Percentiles rank a stretch among this genome's conserved stretches.
These are phyloP conservation scores for Leptosomus discolor DNA, from an alignment of 2,113 vertebrate species.

Conservation along the genomic window DNA sequence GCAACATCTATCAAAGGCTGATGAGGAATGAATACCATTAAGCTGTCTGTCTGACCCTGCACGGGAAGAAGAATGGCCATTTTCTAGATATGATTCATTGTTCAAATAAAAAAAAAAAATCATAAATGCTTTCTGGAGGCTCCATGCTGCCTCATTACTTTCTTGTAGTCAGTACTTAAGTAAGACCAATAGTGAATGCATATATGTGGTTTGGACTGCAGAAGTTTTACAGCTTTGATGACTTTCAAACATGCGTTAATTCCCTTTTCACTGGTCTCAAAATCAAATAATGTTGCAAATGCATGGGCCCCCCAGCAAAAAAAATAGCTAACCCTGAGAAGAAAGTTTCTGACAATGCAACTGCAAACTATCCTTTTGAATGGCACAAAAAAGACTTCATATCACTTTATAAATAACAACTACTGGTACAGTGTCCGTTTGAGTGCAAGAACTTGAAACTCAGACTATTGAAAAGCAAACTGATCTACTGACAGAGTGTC, in stretches of 20 bases:
- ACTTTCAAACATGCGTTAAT: background rate
- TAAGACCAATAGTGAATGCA: background rate
- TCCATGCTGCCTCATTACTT: background rate
- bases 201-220: background rate
- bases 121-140: background rate
- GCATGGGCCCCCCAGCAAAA: background rate
- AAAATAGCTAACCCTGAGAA: background rate
- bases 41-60: background rate
- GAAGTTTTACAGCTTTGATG: background rate
- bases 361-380: background rate
- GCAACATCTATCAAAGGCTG: slow-evolving; percentile 2
- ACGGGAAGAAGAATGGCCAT: background rate
- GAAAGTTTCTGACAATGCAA: background rate
- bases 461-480: background rate
- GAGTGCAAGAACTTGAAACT: background rate
- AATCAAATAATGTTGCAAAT: background rate
- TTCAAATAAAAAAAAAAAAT: background rate
- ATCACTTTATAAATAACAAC: background rate
- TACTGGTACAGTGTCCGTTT: background rate
- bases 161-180: background rate
- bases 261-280: background rate
- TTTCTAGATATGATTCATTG: background rate
- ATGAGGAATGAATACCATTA: slow-evolving; percentile 26
- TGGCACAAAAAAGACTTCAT: background rate
- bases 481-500: background rate